Percentiles rank a stretch among this genome's conserved stretches.
phyloP scores from a whole-genome alignment of 2,888 invertebrate genomes.

The Chloromyia formosa region DNA sequence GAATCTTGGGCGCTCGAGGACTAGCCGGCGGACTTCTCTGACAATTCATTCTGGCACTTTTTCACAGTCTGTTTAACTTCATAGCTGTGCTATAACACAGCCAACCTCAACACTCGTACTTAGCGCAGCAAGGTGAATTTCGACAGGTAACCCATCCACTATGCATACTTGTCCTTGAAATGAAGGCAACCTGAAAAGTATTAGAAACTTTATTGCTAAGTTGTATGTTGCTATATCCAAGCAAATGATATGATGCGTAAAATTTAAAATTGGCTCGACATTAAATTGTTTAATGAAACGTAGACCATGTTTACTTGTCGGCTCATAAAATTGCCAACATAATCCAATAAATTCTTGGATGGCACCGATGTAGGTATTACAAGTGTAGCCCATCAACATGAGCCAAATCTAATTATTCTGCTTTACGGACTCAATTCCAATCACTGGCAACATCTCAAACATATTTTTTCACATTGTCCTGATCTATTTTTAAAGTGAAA shows the following conservation, averaged over 20 bases:
- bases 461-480: no score
- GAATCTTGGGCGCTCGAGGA: slow-evolving; percentile 54
- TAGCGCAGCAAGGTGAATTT: neutral
- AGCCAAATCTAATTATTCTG: slow-evolving; percentile 5
- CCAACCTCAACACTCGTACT: neutral
- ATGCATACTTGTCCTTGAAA: neutral
- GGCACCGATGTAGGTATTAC: no score
- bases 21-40: slow-evolving; percentile 52
- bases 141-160: neutral
- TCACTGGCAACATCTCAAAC: neutral
- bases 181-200: neutral
- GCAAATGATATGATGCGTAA: neutral
- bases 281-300: slow-evolving; percentile 5
- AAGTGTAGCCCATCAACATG: neutral
- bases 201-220: neutral
- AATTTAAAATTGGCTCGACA: neutral
- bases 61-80: neutral
- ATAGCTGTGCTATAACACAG: neutral
- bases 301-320: neutral
- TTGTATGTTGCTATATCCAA: no score
- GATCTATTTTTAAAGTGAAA: no score
- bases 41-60: neutral
- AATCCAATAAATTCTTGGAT: slow-evolving; percentile 6
- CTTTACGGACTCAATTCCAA: neutral
- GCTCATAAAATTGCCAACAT: slow-evolving; percentile 15